These are phyloP conservation scores for Blennius ocellaris DNA, from an alignment of 2,113 vertebrate species.

Conservation along the genomic window DNA sequence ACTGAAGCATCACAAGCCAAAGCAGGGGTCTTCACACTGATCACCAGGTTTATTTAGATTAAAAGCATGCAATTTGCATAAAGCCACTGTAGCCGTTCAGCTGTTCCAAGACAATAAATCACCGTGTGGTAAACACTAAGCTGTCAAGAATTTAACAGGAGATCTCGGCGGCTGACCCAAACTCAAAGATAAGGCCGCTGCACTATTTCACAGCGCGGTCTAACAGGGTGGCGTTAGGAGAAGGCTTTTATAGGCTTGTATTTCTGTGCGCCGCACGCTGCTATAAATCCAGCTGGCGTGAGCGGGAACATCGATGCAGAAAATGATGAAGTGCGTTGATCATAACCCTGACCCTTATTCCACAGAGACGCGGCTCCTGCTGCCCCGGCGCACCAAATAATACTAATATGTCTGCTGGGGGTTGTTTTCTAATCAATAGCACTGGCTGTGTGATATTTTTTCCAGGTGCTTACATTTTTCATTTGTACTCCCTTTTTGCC, in stretches of 20 bases:
- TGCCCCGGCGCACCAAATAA: neutral
- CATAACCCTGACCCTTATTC: neutral
- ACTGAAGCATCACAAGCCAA: slow-evolving; percentile 39
- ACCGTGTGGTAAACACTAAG: too few species aligned
- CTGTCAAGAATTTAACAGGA: too few species aligned
- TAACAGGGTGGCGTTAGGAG: slow-evolving; percentile 12
- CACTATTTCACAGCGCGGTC: neutral
- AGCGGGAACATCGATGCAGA: neutral
- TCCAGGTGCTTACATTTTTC: slow-evolving; percentile 1
- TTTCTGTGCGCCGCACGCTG: neutral
- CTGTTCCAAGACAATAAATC: too few species aligned
- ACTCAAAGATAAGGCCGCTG: neutral
- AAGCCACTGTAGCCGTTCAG: too few species aligned
- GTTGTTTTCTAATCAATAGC: slow-evolving; percentile 20
- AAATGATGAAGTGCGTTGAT: slow-evolving; percentile 24
- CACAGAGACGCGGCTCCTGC: neutral
- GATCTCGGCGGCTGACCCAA: neutral
- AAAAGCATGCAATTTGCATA: too few species aligned
- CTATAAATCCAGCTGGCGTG: neutral
- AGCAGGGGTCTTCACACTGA: too few species aligned
- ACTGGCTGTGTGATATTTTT: neutral
- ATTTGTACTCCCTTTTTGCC: neutral
- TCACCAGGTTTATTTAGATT: too few species aligned
- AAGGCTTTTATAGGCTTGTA: slow-evolving; percentile 19
- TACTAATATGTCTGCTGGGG: neutral